Evolutionary conservation across 1,140 invertebrate genomes (phyloP), one percentile per base, ranked within the genome.

Genomic region (Drosophila micromelanica): DNA sequence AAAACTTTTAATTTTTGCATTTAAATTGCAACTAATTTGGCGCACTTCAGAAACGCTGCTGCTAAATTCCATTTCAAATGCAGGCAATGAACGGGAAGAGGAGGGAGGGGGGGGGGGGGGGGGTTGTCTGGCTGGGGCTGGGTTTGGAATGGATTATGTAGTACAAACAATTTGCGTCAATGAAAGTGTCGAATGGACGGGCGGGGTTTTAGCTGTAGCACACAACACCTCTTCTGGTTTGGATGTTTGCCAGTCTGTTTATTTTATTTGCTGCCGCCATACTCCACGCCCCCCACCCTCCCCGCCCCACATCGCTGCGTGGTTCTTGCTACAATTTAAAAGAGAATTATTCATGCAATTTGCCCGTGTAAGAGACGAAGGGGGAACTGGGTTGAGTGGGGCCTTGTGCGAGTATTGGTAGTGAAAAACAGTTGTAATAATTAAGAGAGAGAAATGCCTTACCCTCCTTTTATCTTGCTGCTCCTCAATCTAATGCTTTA

Each of bases 281-380:
- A 23, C 49, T 35, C 15, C 32, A n/a, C 13, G 32, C 51, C 30
- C 15, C 11, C 9, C 32, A 32, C 15, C 15, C 32, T 8, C 3
- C 23, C 13, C 23, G n/a, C n/a, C 8, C 42, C 15, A 23, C 13
- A 40, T 75, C 57, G 59, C 52, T 73, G 56, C 61, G 78, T 67
- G 74, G 62, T 73, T 75, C 77, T 80, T 80, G 73, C 76, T 48
- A 78, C 76, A 90, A 90, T 86, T 90, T 86, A 71, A 90, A 90
- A 90, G 87, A 55, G 87, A 90, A 90, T 90, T 90, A 90, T 90
- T 90, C 87, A 90, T 90, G 81, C 87, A 90, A 90, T 90, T 90
- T 90, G 79, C 71, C 61, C 67, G 49, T 17, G 46, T 17, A 35
- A 35, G 23, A 11, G 7, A 6, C 17, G 30, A 7, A 3, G 51